phyloP scores from a whole-genome alignment of 2,797 vertebrate species.

The Picus viridis region DNA sequence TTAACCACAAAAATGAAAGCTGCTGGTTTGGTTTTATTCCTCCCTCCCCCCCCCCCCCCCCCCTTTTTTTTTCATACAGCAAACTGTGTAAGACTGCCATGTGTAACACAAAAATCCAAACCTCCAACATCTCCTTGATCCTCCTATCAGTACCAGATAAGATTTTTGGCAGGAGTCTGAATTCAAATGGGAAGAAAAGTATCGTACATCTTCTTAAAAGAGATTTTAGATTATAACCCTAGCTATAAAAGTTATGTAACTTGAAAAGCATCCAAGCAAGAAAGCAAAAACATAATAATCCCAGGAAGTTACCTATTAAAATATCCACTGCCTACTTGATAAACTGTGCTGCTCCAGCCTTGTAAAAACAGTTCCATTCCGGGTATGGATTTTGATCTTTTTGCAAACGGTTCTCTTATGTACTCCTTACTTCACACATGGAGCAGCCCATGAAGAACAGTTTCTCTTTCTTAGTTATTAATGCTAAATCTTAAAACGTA shows the following conservation, averaged over 20 bases:
- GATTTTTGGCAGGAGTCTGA: background rate
- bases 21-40: background rate
- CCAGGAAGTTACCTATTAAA: background rate
- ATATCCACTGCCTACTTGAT: background rate
- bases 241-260: background rate
- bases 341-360: background rate
- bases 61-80: background rate
- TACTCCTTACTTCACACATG: background rate
- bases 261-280: background rate
- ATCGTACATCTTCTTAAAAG: background rate
- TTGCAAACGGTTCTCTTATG: background rate
- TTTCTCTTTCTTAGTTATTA: background rate
- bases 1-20: conserved; percentile 42
- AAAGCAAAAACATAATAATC: background rate
- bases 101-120: background rate
- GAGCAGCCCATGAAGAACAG: background rate
- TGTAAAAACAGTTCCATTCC: background rate
- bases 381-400: background rate
- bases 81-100: background rate
- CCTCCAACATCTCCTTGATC: background rate
- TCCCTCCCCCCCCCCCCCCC: too few relatives aligned
- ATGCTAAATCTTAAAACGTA: background rate
- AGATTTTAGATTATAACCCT: background rate
- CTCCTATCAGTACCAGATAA: background rate
- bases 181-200: background rate